Evolutionary conservation across 2,113 vertebrate species (phyloP).

Genomic region (Aspidoscelis tigris): DNA sequence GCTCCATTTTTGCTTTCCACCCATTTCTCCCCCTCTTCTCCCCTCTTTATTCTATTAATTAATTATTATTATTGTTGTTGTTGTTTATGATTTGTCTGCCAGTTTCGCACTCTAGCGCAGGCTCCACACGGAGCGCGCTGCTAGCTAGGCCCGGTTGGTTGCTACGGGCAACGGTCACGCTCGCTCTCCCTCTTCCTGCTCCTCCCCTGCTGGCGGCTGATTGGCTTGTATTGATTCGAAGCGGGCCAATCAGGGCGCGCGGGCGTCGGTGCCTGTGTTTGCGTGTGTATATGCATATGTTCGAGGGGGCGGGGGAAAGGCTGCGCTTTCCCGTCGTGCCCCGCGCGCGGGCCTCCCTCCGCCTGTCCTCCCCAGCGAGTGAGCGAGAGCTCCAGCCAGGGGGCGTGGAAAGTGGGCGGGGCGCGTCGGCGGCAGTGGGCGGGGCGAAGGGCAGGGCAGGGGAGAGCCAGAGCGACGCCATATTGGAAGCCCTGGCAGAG

Average conservation of each 20-base stretch:
- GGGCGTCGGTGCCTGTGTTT: too few relatives aligned
- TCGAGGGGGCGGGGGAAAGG: too few relatives aligned
- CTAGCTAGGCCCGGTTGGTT: neutral
- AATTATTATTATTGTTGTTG: too few relatives aligned
- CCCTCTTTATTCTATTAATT: too few relatives aligned
- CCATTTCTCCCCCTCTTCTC: too few relatives aligned
- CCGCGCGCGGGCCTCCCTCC: slow-evolving; percentile 37
- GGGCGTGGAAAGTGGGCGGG: neutral
- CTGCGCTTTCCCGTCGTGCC: slow-evolving; percentile 79
- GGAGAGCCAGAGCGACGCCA: slow-evolving; percentile 42
- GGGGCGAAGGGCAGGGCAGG: neutral
- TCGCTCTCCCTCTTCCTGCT: neutral
- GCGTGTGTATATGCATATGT: too few relatives aligned
- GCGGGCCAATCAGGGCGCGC: slow-evolving; percentile 58
- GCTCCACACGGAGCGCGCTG: neutral
- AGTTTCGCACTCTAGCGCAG: neutral
- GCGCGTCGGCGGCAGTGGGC: neutral
- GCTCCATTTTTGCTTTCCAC: too few relatives aligned
- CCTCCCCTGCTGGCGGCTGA: slow-evolving; percentile 18
- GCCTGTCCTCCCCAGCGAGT: neutral
- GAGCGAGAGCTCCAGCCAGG: neutral
- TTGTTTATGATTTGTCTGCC: neutral
- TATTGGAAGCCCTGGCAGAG: slow-evolving; percentile 42
- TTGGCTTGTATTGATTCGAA: slow-evolving; percentile 84
- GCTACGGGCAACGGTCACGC: slow-evolving; percentile 17